Conservation (phyloP, 2,888 invertebrate species). For the Geotrupes spiniger region DNA sequence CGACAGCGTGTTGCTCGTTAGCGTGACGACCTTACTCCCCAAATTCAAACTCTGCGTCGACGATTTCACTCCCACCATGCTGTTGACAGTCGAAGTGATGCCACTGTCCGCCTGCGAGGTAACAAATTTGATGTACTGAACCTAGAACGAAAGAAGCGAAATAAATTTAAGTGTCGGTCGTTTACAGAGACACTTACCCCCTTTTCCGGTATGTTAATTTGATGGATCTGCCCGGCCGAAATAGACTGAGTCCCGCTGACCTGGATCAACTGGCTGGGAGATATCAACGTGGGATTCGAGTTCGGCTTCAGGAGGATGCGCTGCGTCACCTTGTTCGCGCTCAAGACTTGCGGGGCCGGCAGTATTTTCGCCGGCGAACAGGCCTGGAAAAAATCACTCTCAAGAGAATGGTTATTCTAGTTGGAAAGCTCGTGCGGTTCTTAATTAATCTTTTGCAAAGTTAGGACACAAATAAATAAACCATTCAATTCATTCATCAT, state of each 20-base stretch:
- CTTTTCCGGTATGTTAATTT: constrained; percentile 69
- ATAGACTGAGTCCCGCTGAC: constrained; percentile 44
- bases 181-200: constrained; percentile 53
- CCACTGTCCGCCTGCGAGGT: constrained; percentile 41
- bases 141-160: constrained; percentile 45
- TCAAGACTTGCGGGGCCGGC: constrained; percentile 57
- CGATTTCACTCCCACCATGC: constrained; percentile 15
- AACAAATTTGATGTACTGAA: constrained; percentile 71
- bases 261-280: constrained; percentile 45
- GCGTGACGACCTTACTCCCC: constrained; percentile 25
- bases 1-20: constrained; percentile 23
- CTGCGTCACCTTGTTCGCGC: constrained; percentile 47
- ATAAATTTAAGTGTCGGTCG: too few species aligned
- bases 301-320: constrained; percentile 57
- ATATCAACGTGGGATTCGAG: constrained; percentile 46
- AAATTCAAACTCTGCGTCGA: constrained; percentile 18
- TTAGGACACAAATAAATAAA: too few species aligned
- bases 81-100: constrained; percentile 18
- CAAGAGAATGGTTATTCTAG: too few species aligned
- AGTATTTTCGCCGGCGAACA: constrained; percentile 72
- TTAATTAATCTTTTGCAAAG: too few species aligned
- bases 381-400: too few species aligned
- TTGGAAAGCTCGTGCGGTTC: too few species aligned
- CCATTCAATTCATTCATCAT: constrained; percentile 43
- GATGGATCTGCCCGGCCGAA: constrained; percentile 60